Base-by-base conservation (phyloP, 2,113 vertebrate species). In the Ceyx cyanopectus region DNA sequence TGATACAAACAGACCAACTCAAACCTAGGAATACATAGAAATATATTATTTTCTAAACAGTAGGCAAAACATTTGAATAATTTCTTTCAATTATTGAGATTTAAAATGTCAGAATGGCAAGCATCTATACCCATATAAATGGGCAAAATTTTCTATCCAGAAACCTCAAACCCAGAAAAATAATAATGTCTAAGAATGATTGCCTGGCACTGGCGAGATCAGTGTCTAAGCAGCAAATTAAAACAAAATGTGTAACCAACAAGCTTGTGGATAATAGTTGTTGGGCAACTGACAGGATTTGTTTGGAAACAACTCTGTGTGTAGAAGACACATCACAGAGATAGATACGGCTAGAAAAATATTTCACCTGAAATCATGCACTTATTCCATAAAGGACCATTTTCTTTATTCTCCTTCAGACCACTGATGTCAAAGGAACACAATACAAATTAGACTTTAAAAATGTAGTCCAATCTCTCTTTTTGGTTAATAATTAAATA, bases 401-500 rank as follows among this genome's bases (percentile, higher is more conserved):
- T 79, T 92, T 90, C 67, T 27, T 79, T 93, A 85, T 93, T 57
- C 60, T 73, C 43, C 85, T 81, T 86, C 37, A 79, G n/a, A 80
- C 12, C 34, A 87, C 21, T 43, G 48, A 69, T 94, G 37, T 84
- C 57, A 95, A 91, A 95, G 70, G n/a, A 93, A 93, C n/a, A 69
- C 51, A 87, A 85, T 27, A 89, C 4, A 92, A 79, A 67, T 41
- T 41, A 86, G 85, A 90, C 48, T 30, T 91, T 95, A 81, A 85
- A 88, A 74, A 27, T 6, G 23, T 15, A 85, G 56, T 30, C 29
- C 6, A 16, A 82, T 37, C 80, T 82, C 13, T 65, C 65, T 30
- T 84, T 65, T 80, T 93, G 82, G 87, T 74, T 75, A 97, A 91
- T 40, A 66, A 89, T 40, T 82, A 80, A 85, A 95, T 74, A 54